A percentile compares a stretch with the other conserved stretches of the same genome.
Conservation (phyloP, 2,797 vertebrate species). For the Amphiprion clarkii region DNA sequence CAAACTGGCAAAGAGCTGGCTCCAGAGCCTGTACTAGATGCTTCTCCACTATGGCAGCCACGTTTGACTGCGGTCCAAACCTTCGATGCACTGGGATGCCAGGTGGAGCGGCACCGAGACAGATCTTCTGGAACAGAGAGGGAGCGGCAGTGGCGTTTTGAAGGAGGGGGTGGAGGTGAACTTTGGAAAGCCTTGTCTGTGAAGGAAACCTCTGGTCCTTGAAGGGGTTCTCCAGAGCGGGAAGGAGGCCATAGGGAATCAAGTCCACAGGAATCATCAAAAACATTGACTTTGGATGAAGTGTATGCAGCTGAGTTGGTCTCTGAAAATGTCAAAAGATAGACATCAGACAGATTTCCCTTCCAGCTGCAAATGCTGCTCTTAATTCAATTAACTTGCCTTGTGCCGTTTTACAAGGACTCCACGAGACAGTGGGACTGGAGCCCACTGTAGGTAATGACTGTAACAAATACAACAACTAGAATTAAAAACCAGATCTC, state of each 20-base stretch:
- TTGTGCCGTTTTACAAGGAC: slow-evolving; percentile 62
- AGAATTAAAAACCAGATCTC: slow-evolving; percentile 4
- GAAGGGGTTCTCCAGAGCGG: slow-evolving; percentile 62
- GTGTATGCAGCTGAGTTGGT: slow-evolving; percentile 83
- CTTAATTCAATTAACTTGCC: slow-evolving; percentile 60
- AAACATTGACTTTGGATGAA: slow-evolving; percentile 83
- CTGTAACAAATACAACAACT: slow-evolving; percentile 59
- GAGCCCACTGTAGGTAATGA: slow-evolving; percentile 79
- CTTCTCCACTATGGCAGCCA: slow-evolving; percentile 73
- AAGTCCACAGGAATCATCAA: slow-evolving; percentile 78
- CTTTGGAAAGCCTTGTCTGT: slow-evolving; percentile 84
- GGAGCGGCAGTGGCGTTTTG: slow-evolving; percentile 94
- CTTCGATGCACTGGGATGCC: slow-evolving; percentile 93
- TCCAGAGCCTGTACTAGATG: slow-evolving; percentile 79
- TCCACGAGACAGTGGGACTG: slow-evolving; percentile 81
- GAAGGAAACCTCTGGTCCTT: slow-evolving; percentile 77
- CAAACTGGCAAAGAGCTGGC: slow-evolving; percentile 83
- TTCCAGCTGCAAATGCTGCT: neutral
- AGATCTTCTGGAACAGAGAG: slow-evolving; percentile 94
- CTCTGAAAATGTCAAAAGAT: slow-evolving; percentile 79
- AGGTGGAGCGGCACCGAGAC: slow-evolving; percentile 91
- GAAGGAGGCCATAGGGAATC: slow-evolving; percentile 72
- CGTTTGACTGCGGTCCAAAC: slow-evolving; percentile 94
- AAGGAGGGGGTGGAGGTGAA: slow-evolving; percentile 87
- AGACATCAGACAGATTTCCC: slow-evolving; percentile 27